Percentiles rank a stretch among this genome's conserved stretches.
phyloP scores from a whole-genome alignment of 2,888 invertebrate species.

The Morpho deidamia region DNA sequence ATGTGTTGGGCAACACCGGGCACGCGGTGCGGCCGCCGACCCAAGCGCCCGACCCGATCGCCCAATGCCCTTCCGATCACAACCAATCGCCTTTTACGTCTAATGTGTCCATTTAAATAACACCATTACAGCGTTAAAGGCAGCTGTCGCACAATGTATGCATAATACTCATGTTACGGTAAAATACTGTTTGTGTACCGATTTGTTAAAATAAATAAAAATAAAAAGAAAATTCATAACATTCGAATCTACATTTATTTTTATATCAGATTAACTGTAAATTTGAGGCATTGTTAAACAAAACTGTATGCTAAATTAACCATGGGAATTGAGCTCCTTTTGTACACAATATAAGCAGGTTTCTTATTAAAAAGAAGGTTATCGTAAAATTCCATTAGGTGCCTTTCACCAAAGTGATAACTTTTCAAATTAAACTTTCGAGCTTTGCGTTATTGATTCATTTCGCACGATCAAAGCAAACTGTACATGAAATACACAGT shows the following conservation, averaged over 20 bases:
- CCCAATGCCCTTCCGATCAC: slow-evolving; percentile 54
- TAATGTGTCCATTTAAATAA: slow-evolving; percentile 22
- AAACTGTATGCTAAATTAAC: slow-evolving; percentile 73
- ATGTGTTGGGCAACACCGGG: slow-evolving; percentile 62
- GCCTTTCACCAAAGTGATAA: slow-evolving; percentile 7
- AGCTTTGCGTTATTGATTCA: neutral
- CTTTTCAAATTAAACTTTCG: slow-evolving; percentile 3
- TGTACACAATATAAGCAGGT: slow-evolving; percentile 49
- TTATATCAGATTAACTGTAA: slow-evolving; percentile 32
- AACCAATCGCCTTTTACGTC: slow-evolving; percentile 47
- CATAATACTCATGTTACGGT: neutral
- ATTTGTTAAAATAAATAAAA: too few relatives aligned
- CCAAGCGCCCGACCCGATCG: slow-evolving; percentile 29
- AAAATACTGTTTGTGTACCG: neutral
- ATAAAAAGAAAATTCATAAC: too few relatives aligned
- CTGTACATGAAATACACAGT: neutral
- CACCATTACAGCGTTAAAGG: slow-evolving; percentile 2
- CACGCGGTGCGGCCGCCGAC: slow-evolving; percentile 46
- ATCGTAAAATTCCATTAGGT: slow-evolving; percentile 7
- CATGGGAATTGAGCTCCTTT: slow-evolving; percentile 68
- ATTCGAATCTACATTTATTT: neutral
- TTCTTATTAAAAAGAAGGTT: slow-evolving; percentile 31
- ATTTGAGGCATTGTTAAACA: slow-evolving; percentile 50
- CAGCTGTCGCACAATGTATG: neutral
- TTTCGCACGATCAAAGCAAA: neutral